Evolutionary conservation across 2,797 vertebrate genomes (phyloP).

Genomic region (Coracias cyanogaster): DNA sequence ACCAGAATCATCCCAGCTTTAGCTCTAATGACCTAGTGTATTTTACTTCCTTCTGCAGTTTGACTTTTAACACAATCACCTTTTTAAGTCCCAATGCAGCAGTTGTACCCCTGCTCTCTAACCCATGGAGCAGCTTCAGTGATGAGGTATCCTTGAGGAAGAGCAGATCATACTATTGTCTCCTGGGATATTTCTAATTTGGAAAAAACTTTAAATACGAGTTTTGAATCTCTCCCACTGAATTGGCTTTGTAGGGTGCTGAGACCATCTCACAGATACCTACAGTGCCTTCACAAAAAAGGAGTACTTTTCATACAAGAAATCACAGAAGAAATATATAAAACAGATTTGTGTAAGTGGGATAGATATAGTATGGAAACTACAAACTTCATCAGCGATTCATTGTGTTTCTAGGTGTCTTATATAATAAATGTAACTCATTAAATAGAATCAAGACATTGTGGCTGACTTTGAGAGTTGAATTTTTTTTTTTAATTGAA

Average conservation of each 20-base stretch:
- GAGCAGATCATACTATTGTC: background rate
- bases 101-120: background rate
- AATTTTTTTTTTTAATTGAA: background rate
- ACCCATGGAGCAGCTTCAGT: background rate
- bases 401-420: background rate
- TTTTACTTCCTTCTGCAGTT: conserved; percentile 26
- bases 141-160: background rate
- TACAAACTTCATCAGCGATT: background rate
- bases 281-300: background rate
- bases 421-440: background rate
- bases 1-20: conserved; percentile 48
- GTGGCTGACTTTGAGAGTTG: background rate
- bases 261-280: background rate
- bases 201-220: background rate
- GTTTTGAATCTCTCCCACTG: background rate
- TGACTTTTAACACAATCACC: conserved; percentile 39
- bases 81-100: background rate
- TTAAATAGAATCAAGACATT: background rate
- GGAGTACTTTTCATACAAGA: background rate
- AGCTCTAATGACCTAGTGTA: conserved; percentile 4
- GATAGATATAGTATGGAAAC: background rate
- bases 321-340: background rate
- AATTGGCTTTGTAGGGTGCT: background rate
- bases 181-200: background rate
- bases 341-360: background rate